Evolutionary conservation across 2,113 vertebrate genomes (phyloP), one percentile per base, ranked within the genome.

Genomic region (Platysteira castanea): DNA sequence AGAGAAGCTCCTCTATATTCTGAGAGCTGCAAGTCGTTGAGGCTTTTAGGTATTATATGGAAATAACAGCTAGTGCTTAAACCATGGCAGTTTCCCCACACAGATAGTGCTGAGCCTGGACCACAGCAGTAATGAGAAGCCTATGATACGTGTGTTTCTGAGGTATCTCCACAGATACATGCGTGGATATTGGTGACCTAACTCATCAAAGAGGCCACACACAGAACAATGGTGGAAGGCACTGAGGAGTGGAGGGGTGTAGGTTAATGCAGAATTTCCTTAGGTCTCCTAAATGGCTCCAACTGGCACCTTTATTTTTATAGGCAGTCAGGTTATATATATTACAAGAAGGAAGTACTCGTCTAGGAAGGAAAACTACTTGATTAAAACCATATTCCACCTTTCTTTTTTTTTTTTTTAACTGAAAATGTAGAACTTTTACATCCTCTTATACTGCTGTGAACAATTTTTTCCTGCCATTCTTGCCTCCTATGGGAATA

Each of bases 361-460:
- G 76, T 97, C 93, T 96, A 95, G 90, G 90, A 96, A 96, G 96
- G 93, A 97, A 97, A 96, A 92, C 92, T 95, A 61, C 90, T 95
- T 96, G 96, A 97, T 97, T 96, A 96, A 96, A 97, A 96, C 96
- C 96, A 97, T 95, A 96, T 96, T 96, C 95, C 86, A 94, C 91
- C 41, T 93, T 94, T 56, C 14, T 69, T 80, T 87, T 87, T 82
- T 87, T 87, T 82, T 81, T 65, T 59, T 35, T 7, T 2, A 2
- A 84, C 90, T 89, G 90, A 94, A 96, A 97, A 94, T 74, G 56
- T 95, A 93, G 90, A 93, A 95, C 90, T 93, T 96, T 64, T 90
- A 95, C 95, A 76, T 96, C 76, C 95, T 74, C 77, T 92, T 85
- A 4, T 89, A 92, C 95, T 90, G 60, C 96, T 96, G 96, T 93